Conservation (phyloP, 2,888 invertebrate species). For the Carterocephalus palaemon region DNA sequence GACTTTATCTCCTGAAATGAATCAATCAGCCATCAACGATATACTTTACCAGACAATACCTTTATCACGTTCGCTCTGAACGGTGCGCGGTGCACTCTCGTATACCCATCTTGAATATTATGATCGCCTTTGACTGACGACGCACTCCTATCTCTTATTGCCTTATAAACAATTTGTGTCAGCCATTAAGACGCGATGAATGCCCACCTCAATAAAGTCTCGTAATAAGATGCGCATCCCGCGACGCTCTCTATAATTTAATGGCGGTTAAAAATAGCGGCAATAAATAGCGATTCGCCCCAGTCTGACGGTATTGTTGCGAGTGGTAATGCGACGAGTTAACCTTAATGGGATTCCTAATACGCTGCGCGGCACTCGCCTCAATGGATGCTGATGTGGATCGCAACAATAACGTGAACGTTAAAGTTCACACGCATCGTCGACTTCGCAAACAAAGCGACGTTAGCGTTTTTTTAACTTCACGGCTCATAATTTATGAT, state of each 20-base stretch:
- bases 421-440: slow-evolving; percentile 59
- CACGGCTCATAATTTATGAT: slow-evolving; percentile 52
- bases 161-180: slow-evolving; percentile 39
- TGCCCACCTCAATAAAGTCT: slow-evolving; percentile 47
- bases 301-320: slow-evolving; percentile 50
- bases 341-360: slow-evolving; percentile 50
- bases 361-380: slow-evolving; percentile 33
- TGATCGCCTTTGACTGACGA: slow-evolving; percentile 23
- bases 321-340: slow-evolving; percentile 51
- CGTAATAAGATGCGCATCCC: slow-evolving; percentile 43
- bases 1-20: slow-evolving; percentile 61
- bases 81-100: slow-evolving; percentile 35
- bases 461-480: slow-evolving; percentile 45
- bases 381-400: slow-evolving; percentile 38
- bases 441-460: slow-evolving; percentile 51
- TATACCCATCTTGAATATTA: slow-evolving; percentile 36
- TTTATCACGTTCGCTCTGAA: slow-evolving; percentile 39
- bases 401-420: slow-evolving; percentile 41
- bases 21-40: slow-evolving; percentile 60
- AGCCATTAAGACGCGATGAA: slow-evolving; percentile 38
- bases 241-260: slow-evolving; percentile 39
- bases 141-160: slow-evolving; percentile 19
- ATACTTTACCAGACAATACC: slow-evolving; percentile 43
- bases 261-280: slow-evolving; percentile 52
- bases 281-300: slow-evolving; percentile 57